A percentile compares a stretch with the other conserved stretches of the same genome.
Evolutionary conservation across 2,888 invertebrate species (phyloP).

Genomic region (Tubiluchus corallicola): DNA sequence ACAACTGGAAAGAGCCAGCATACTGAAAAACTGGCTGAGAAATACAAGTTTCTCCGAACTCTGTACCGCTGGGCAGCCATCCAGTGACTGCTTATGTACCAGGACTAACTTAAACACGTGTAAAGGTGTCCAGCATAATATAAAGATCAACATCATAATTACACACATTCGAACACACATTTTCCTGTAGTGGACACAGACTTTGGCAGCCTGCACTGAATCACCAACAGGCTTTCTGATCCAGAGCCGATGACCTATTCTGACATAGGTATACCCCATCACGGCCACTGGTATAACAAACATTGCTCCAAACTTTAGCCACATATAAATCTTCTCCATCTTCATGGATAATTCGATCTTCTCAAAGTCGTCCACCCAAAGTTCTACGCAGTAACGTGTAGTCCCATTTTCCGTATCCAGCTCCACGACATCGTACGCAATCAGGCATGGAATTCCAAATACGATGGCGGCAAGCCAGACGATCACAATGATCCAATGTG

Average conservation of each 20-base stretch:
- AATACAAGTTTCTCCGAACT: neutral
- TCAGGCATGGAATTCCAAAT: neutral
- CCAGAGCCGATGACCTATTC: neutral
- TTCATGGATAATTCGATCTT: too few species aligned
- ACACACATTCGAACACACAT: neutral
- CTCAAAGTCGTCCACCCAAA: neutral
- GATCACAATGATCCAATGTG: neutral
- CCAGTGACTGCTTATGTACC: too few species aligned
- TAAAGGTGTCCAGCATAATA: neutral
- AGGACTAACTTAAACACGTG: neutral
- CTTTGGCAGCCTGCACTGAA: neutral
- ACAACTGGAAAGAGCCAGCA: neutral
- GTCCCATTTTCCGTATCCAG: neutral
- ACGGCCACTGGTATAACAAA: neutral
- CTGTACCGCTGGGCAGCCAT: neutral
- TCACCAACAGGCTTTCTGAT: neutral
- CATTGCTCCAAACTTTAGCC: neutral
- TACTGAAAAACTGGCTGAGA: neutral
- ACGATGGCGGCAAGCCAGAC: neutral
- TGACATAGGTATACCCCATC: neutral
- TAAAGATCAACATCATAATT: neutral
- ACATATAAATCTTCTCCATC: neutral
- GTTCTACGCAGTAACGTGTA: neutral
- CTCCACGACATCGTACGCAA: neutral
- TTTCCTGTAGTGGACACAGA: neutral